Base-by-base conservation (phyloP, 2,113 vertebrate genomes). In the Chamaea fasciata region DNA sequence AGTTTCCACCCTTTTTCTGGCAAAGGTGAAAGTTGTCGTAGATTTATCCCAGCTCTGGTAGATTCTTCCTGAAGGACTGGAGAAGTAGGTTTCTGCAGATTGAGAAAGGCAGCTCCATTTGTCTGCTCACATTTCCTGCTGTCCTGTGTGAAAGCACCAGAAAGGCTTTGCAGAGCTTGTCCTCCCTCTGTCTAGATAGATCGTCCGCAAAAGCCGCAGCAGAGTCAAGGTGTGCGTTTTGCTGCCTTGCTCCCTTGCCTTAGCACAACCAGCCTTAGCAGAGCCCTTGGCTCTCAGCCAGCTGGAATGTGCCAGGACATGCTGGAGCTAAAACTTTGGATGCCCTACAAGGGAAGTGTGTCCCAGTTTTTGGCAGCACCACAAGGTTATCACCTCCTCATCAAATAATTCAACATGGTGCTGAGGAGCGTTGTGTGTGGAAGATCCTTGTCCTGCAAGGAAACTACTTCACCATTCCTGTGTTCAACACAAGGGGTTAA, bases 131-230 rank as follows among this genome's bases (percentile, higher is more conserved):
- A 26, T 63, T 53, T 76, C 30, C 49, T 56, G 18, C 39, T 91
- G 71, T 30, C 41, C 44, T 31, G 22, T 12, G 26, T n/a, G 41
- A 42, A 47, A 39, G 67, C 20, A 21, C 47, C 22, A 22, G 37
- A 24, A 19, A 5, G 39, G 22, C 27, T 75, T 75, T 68, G 53
- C 35, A 59, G 57, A 60, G 19, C 37, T 52, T 10, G 6, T 41
- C 53, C 52, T 42, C 27, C 67, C 41, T 59, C 37, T 0, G 0
- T 15, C n/a, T 9, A n/a, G 33, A 7, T 4, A 27, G 33, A 27
- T 33, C 6, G 0, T 3, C 13, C 19, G 41, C 11, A 7, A 8
- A 44, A 74, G 19, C 16, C 0, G 0, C 9, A 39, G 35, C 0
- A 2, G 65, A 33, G 13, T 62, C 76, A 63, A 70, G 39, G 33